phyloP scores from a whole-genome alignment of 2,888 invertebrate genomes.

The Caenorhabditis sinica region DNA sequence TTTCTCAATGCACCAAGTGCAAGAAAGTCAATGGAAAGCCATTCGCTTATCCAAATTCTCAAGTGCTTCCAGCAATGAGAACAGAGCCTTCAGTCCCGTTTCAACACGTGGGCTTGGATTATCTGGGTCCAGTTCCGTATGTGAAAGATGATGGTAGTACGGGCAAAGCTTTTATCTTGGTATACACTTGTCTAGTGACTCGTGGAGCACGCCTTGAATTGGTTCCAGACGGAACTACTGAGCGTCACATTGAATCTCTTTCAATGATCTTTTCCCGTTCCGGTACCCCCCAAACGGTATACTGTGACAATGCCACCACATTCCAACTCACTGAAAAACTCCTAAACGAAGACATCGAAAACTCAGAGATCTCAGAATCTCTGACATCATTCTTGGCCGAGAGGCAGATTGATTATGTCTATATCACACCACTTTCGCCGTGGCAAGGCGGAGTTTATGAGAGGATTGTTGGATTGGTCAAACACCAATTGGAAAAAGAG shows the following conservation, averaged over 20 bases:
- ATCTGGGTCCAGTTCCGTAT: constrained; percentile 83
- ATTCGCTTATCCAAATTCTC: background rate
- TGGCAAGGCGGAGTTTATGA: constrained; percentile 77
- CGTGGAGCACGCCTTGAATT: constrained; percentile 84
- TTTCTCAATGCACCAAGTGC: background rate
- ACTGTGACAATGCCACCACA: constrained; percentile 84
- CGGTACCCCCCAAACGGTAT: constrained; percentile 81
- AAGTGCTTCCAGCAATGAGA: background rate
- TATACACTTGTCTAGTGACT: constrained; percentile 84
- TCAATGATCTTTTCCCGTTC: constrained; percentile 82
- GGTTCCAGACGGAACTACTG: constrained; percentile 79
- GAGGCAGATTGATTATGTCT: constrained; percentile 84
- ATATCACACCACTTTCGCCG: constrained; percentile 71
- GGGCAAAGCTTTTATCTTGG: constrained; percentile 79
- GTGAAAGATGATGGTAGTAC: constrained; percentile 70
- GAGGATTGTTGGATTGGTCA: constrained; percentile 81
- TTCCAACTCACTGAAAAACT: constrained; percentile 83
- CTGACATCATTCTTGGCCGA: constrained; percentile 65
- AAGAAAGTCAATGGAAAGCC: background rate
- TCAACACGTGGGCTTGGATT: constrained; percentile 81
- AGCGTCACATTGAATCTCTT: constrained; percentile 61
- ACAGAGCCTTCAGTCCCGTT: constrained; percentile 78
- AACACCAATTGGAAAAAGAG: background rate
- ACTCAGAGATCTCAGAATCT: constrained; percentile 76
- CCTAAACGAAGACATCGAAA: background rate